These are phyloP conservation scores for Bombus picipes DNA, from an alignment of 1,140 invertebrate species.

Conservation along the genomic window DNA sequence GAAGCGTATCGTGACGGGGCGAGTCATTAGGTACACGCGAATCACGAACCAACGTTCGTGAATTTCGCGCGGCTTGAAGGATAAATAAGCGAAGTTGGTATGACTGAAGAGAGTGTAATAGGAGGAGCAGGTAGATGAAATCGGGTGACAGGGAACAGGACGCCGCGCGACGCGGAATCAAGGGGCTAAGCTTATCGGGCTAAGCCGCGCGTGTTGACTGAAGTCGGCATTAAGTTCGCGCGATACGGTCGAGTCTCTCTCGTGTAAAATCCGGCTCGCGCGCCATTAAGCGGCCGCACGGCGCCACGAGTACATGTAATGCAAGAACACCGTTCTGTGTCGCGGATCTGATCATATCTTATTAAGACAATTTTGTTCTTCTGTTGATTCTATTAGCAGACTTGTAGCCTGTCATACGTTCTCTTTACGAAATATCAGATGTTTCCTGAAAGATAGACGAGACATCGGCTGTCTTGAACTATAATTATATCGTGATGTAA, in stretches of 20 bases:
- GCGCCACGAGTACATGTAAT: conserved; percentile 19
- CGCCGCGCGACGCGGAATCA: conserved; percentile 26
- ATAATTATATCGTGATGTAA: no score
- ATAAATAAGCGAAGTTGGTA: no score
- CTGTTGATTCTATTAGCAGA: no score
- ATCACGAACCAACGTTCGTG: neutral
- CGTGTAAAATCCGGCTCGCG: conserved; percentile 17
- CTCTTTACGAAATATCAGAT: no score
- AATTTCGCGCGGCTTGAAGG: neutral
- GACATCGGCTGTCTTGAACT: no score
- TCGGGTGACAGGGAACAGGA: conserved; percentile 36
- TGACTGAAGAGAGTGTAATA: neutral
- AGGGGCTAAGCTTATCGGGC: conserved; percentile 40
- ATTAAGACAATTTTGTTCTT: conserved; percentile 11
- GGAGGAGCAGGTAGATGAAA: conserved; percentile 15
- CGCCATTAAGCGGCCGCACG: conserved; percentile 27
- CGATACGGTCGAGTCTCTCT: conserved; percentile 33
- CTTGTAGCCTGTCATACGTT: no score
- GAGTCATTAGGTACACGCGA: conserved; percentile 47
- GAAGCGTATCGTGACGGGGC: conserved; percentile 31
- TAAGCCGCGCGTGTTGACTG: conserved; percentile 44
- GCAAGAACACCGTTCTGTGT: conserved; percentile 4
- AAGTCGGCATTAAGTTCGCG: conserved; percentile 48
- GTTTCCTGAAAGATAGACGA: no score
- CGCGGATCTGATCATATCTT: neutral